Conservation (phyloP, 2,797 vertebrate species). For the Esox lucius region DNA sequence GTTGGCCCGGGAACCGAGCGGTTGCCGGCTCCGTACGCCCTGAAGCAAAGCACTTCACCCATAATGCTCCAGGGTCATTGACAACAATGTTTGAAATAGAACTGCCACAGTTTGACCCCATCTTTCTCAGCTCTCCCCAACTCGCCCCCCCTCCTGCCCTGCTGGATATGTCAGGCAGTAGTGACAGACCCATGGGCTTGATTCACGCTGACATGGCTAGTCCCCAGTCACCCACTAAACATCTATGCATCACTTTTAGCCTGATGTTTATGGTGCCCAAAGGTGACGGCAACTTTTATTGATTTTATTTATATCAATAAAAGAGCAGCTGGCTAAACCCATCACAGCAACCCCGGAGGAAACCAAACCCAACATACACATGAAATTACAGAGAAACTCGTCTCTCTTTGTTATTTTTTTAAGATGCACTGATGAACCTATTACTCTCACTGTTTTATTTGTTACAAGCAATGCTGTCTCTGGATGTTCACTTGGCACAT, state of each 20-base stretch:
- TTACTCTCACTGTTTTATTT: neutral
- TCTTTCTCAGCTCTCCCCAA: neutral
- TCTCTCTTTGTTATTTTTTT: neutral
- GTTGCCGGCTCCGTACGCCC: too few relatives aligned
- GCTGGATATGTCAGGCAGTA: neutral
- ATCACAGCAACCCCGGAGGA: neutral
- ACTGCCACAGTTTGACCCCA: too few relatives aligned
- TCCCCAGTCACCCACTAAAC: neutral
- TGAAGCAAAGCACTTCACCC: too few relatives aligned
- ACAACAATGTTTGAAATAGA: too few relatives aligned
- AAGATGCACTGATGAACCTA: neutral
- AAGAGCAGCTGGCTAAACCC: neutral
- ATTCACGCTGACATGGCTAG: neutral
- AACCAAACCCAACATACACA: neutral
- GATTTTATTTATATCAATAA: neutral
- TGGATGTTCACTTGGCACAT: neutral
- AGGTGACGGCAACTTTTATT: neutral
- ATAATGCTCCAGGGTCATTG: too few relatives aligned
- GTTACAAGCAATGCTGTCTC: neutral
- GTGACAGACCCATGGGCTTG: neutral
- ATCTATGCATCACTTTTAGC: neutral
- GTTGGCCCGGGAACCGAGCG: too few relatives aligned
- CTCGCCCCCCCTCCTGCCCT: constrained; percentile 32
- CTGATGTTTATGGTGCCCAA: neutral
- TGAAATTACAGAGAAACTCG: neutral